Evolutionary conservation across 2,113 vertebrate genomes (phyloP).

Genomic region (Pycnonotus jocosus): DNA sequence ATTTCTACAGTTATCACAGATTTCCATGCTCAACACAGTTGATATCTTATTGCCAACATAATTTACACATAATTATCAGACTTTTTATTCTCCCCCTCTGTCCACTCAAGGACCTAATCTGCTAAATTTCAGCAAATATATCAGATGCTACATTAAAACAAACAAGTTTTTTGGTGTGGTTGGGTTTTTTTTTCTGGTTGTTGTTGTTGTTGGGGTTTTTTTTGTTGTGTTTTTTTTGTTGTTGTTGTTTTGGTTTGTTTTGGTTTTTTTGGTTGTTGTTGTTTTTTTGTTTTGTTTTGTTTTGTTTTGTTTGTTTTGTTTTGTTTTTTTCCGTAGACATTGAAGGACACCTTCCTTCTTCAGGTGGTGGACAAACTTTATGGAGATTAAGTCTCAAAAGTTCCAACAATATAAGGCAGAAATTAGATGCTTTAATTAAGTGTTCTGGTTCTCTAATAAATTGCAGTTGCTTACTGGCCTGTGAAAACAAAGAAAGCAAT

Average conservation of each 20-base stretch:
- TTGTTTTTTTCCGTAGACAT: neutral
- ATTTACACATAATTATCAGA: neutral
- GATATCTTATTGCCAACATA: neutral
- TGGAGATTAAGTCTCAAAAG: neutral
- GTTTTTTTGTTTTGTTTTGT: too few species aligned
- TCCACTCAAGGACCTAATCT: neutral
- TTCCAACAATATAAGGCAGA: neutral
- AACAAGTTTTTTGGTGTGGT: too few species aligned
- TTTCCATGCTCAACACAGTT: neutral
- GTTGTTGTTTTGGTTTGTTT: neutral
- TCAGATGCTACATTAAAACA: neutral
- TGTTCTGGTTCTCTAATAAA: neutral
- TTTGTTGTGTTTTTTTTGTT: neutral
- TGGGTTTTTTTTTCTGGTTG: too few species aligned
- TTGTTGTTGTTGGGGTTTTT: too few species aligned
- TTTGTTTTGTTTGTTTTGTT: too few species aligned
- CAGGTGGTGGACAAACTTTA: neutral
- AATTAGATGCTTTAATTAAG: neutral
- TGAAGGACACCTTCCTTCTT: neutral
- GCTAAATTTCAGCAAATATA: neutral
- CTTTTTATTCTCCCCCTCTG: fast-evolving
- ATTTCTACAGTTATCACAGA: neutral
- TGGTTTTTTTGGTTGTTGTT: too few species aligned
- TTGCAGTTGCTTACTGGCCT: neutral
- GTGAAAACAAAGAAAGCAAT: neutral